phyloP scores from a whole-genome alignment of 2,888 invertebrate species.

The Adela reaumurella region DNA sequence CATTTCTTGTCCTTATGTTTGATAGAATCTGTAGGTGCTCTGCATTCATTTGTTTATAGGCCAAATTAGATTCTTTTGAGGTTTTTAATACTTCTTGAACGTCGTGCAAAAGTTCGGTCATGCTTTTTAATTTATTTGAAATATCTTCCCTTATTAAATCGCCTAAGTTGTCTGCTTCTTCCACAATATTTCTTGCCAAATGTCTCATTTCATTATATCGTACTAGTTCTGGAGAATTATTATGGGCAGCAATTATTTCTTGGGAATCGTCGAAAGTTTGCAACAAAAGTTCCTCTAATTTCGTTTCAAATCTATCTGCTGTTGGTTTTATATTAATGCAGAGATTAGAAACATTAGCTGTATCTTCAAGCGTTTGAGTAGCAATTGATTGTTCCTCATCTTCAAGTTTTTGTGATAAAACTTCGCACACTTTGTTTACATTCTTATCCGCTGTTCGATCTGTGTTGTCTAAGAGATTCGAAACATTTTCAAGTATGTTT shows the following conservation, averaged over 20 bases:
- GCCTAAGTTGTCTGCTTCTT: conserved; percentile 41
- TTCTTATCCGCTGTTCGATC: too few species aligned
- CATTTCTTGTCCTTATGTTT: background rate
- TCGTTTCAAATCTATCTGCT: conserved; percentile 27
- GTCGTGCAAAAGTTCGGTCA: conserved; percentile 45
- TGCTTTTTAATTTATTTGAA: conserved; percentile 44
- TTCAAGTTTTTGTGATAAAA: too few species aligned
- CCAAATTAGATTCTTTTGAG: conserved; percentile 35
- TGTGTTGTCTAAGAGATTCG: conserved; percentile 1
- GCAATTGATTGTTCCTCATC: too few species aligned
- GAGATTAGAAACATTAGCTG: too few species aligned
- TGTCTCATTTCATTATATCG: conserved; percentile 42
- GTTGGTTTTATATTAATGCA: too few species aligned
- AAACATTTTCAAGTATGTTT: conserved; percentile 6
- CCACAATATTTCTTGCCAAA: conserved; percentile 36
- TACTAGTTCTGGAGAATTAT: conserved; percentile 26
- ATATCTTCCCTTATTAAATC: conserved; percentile 45
- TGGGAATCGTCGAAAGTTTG: conserved; percentile 28
- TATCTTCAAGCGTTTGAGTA: too few species aligned
- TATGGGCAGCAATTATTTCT: conserved; percentile 23
- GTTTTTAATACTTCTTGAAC: conserved; percentile 43
- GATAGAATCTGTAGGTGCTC: conserved; percentile 18
- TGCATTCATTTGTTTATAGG: conserved; percentile 33
- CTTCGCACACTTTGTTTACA: too few species aligned
- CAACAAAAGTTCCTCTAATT: conserved; percentile 32